Evolutionary conservation across 2,888 invertebrate genomes (phyloP), one percentile per base, ranked within the genome.

Genomic region (Heteromurus nitidus): DNA sequence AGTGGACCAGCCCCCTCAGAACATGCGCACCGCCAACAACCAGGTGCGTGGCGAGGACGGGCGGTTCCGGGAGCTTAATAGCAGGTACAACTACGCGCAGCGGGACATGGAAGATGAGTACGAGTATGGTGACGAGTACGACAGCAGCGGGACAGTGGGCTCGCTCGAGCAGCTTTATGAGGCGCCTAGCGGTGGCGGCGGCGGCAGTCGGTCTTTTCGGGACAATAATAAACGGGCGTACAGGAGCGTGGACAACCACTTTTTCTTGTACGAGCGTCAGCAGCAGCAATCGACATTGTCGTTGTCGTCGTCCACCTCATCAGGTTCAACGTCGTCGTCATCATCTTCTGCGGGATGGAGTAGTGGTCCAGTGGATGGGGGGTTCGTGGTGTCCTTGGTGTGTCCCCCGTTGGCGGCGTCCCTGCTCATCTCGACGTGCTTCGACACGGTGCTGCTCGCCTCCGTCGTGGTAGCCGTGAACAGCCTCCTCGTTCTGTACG

Each of bases 21-120:
- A n/a, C 18, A 42, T 9, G 3, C 42, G 65, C 9, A 75, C 75
- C 0, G 75, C 75, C 0, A 75, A 75, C 42, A 75, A 75, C 36
- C 75, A 75, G 44, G 65, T 75, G 24, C 26, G n/a, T 1, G 55
- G 42, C 5, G 42, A 65, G 26, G 55, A 75, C 42, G 75, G 75
- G 16, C 53, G 22, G 36, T 75, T 75, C 30, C 30, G 65, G 75
- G 75, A 75, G 75, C 75, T 75, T 75, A 75, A 28, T 64, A 26
- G 58, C 42, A 42, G 20, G 47, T 50, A 68, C 18, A 36, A 13
- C 36, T 36, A 36, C 36, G 7, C 13, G 13, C 7, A 9, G 36
- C 36, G 13, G 36, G 9, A 50, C 20, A 9, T 20, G 20, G 50
- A 16, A 2, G 50, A 58, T 13, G 70, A 70, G 5, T 30, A 47